phyloP scores from a whole-genome alignment of 2,113 vertebrate species.

The Datnioides undecimradiatus region DNA sequence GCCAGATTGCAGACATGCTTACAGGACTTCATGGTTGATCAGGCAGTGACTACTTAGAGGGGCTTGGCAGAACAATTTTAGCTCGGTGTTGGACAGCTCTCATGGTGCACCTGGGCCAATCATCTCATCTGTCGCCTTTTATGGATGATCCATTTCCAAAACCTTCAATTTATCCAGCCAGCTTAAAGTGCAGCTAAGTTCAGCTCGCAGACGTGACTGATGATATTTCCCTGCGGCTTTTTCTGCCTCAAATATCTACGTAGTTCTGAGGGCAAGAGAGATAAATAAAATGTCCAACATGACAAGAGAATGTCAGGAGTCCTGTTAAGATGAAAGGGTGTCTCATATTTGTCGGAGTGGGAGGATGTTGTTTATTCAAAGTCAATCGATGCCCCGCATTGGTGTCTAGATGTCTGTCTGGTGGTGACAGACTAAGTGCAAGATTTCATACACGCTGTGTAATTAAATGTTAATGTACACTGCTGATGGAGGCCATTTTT shows the following conservation, averaged over 20 bases:
- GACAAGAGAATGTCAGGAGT: constrained; percentile 29
- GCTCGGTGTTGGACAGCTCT: too few species aligned
- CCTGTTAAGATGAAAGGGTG: background rate
- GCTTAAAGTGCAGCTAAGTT: constrained; percentile 17
- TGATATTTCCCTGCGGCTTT: constrained; percentile 3
- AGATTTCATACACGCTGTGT: constrained; percentile 19
- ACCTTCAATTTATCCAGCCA: constrained; percentile 1
- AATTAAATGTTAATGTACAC: constrained; percentile 30
- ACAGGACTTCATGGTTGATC: too few species aligned
- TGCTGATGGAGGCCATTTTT: constrained; percentile 25
- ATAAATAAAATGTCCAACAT: constrained; percentile 22
- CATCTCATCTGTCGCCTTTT: constrained; percentile 20
- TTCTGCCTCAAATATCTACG: constrained; percentile 9
- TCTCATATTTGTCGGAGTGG: constrained; percentile 4
- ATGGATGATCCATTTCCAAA: constrained; percentile 9
- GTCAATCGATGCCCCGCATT: background rate
- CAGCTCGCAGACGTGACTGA: background rate
- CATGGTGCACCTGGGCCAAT: background rate
- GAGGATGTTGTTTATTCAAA: constrained; percentile 36
- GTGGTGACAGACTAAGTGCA: constrained; percentile 49
- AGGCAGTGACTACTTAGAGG: too few species aligned
- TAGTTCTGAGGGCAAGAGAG: background rate
- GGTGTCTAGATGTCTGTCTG: constrained; percentile 4
- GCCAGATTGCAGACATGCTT: too few species aligned
- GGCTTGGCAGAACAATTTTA: too few species aligned